These are phyloP conservation scores for Ictalurus furcatus DNA, from an alignment of 2,113 vertebrate genomes.

Conservation along the genomic window DNA sequence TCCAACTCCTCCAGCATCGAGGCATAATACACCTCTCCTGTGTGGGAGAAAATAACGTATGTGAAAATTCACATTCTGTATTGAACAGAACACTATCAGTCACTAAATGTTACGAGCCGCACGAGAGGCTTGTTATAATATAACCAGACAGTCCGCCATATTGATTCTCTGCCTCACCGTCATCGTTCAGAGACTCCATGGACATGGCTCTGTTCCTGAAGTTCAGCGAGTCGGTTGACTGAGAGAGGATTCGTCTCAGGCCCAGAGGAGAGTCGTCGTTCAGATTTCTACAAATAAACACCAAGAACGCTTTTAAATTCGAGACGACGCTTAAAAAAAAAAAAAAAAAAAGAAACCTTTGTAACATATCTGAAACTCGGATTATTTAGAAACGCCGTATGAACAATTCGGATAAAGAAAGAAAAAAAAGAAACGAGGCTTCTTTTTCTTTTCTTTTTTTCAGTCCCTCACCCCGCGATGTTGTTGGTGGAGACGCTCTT, in stretches of 20 bases:
- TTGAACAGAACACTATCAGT: neutral
- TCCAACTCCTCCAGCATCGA: conserved; percentile 89
- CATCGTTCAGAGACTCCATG: conserved; percentile 90
- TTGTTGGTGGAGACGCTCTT: conserved; percentile 97
- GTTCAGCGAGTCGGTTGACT: conserved; percentile 93
- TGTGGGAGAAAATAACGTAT: neutral
- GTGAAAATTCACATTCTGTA: neutral
- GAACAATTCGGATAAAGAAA: neutral
- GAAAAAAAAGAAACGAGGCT: neutral
- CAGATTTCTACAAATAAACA: conserved; percentile 73
- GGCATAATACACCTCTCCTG: conserved; percentile 76
- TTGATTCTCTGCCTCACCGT: conserved; percentile 71
- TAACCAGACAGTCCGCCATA: neutral
- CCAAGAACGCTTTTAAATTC: neutral
- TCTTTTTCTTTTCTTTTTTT: neutral
- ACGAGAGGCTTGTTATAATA: neutral
- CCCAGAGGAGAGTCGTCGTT: conserved; percentile 83
- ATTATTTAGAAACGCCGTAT: neutral
- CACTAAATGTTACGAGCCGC: neutral
- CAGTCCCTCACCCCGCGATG: conserved; percentile 83
- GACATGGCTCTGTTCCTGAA: conserved; percentile 88
- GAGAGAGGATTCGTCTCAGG: conserved; percentile 87
- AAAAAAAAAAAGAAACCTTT: too few species aligned
- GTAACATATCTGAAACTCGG: too few species aligned
- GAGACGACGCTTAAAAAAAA: neutral